These are phyloP conservation scores for Tyria jacobaeae DNA, from an alignment of 2,888 invertebrate genomes.

Conservation along the genomic window DNA sequence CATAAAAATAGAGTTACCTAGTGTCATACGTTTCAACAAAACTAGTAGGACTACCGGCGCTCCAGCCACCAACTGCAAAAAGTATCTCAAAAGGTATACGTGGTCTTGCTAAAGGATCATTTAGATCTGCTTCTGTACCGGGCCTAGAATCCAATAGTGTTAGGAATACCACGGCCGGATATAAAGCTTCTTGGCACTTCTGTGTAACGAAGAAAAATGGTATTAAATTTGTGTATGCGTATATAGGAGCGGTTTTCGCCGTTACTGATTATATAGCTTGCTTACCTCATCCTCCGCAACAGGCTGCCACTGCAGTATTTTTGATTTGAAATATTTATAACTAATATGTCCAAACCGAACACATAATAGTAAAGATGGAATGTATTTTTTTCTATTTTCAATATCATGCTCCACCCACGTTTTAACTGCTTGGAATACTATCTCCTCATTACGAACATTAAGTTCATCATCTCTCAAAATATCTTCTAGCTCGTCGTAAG, in stretches of 20 bases:
- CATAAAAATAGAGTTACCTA: slow-evolving; percentile 75
- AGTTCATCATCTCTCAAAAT: slow-evolving; percentile 90
- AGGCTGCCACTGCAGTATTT: slow-evolving; percentile 85
- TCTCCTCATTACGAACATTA: slow-evolving; percentile 90
- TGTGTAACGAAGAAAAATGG: slow-evolving; percentile 51
- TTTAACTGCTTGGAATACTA: slow-evolving; percentile 91
- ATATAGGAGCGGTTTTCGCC: background rate
- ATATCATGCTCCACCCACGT: slow-evolving; percentile 89
- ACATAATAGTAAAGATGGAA: slow-evolving; percentile 88
- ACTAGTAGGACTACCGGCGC: slow-evolving; percentile 93
- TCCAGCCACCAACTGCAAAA: slow-evolving; percentile 95
- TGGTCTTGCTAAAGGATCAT: slow-evolving; percentile 88
- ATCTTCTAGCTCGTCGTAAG: slow-evolving; percentile 87
- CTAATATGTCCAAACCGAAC: slow-evolving; percentile 89
- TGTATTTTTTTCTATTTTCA: slow-evolving; percentile 81
- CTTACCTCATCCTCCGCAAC: slow-evolving; percentile 82
- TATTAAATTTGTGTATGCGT: slow-evolving; percentile 3
- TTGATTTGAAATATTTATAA: slow-evolving; percentile 85
- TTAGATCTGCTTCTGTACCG: slow-evolving; percentile 81
- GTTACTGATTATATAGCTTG: slow-evolving; percentile 1
- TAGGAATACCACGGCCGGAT: slow-evolving; percentile 84
- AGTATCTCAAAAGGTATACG: slow-evolving; percentile 92
- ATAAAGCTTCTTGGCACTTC: slow-evolving; percentile 85
- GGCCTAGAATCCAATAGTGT: slow-evolving; percentile 81
- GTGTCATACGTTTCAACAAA: slow-evolving; percentile 93